Evolutionary conservation across 92 coral and sea anemone species (phyloP), one percentile per base, ranked within the genome.

Genomic region (Meandrina meandrites): DNA sequence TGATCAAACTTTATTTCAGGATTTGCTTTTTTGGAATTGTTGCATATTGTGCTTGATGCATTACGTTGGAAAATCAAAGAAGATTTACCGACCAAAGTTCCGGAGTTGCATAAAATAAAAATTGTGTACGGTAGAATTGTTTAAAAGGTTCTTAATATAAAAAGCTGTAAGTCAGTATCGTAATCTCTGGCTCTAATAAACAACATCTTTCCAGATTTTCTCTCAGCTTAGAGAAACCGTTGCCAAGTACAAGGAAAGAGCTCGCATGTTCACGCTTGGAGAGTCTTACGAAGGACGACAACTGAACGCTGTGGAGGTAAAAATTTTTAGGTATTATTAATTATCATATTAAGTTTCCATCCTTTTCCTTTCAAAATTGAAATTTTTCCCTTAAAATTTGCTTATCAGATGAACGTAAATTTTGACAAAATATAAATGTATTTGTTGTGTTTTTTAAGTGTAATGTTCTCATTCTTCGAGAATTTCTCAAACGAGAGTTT

Each of bases 301-400:
- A 16, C 91, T 88, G 80, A 73, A 51, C 5, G 96, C 85, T 4
- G 83, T 93, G 28, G 78, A 91, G 93, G 96, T 93, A 62, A 86
- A 28, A 7, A 45, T 45, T 45, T 34, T 40, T 27, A 27, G 15
- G 8, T 2, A 16, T 21, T 37, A 27, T 4, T 53, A 53, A 22
- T 24, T 4, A 8, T 45, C 8, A 3, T 8, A 45, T 45, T 8
- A 4, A 45, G 8, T 4, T 45, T 45, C 8, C 48, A 45, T 45
- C 48, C 48, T 45, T 45, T 45, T 45, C 48, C 48, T 45, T 45
- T 45, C 8, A 45, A 45, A 45, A 45, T 45, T 45, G 4, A 8
- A 3, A 3, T 48, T 13, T 48, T 48, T 48, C 53, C 4, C 14
- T 48, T 48, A 40, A 40, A 40, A 40, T 40, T 40, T 6, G 6